These are phyloP conservation scores for Oxygymnocypris stewartii DNA, from an alignment of 2,113 vertebrate genomes.

Conservation along the genomic window DNA sequence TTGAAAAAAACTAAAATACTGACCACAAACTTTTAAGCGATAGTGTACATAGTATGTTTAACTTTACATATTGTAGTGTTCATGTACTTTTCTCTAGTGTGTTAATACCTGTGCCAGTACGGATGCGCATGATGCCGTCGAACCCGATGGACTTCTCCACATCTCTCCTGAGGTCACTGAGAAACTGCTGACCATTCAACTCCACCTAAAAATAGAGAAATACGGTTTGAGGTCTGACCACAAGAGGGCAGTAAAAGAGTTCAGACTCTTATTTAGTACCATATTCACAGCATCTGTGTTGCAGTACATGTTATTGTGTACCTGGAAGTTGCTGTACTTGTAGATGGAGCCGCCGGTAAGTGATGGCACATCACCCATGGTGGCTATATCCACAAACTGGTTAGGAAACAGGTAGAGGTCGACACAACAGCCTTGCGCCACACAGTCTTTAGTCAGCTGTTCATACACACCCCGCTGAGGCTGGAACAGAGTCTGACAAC, in stretches of 20 bases:
- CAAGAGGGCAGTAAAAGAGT: constrained; percentile 40
- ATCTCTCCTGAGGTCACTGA: constrained; percentile 86
- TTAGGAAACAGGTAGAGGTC: constrained; percentile 93
- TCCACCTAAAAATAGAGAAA: constrained; percentile 72
- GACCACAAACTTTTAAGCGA: background rate
- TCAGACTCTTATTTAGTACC: background rate
- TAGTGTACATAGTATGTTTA: background rate
- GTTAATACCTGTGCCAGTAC: constrained; percentile 89
- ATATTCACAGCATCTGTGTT: background rate
- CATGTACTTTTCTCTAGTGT: background rate
- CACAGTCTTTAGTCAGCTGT: constrained; percentile 86
- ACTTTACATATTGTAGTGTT: background rate
- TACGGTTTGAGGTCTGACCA: constrained; percentile 28
- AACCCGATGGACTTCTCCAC: constrained; percentile 85
- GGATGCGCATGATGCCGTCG: constrained; percentile 92
- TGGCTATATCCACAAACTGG: constrained; percentile 87
- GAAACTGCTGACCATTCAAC: constrained; percentile 82
- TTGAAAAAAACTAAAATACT: background rate
- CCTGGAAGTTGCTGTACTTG: constrained; percentile 95
- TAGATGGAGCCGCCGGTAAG: constrained; percentile 88
- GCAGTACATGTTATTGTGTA: constrained; percentile 57
- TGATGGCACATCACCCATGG: constrained; percentile 85
- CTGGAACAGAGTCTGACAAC: constrained; percentile 85
- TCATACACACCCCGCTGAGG: constrained; percentile 85
- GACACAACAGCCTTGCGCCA: constrained; percentile 87